A percentile compares a stretch with the other conserved stretches of the same genome.
Evolutionary conservation across 2,888 invertebrate species (phyloP).

Genomic region (Sarcophaga variegata): DNA sequence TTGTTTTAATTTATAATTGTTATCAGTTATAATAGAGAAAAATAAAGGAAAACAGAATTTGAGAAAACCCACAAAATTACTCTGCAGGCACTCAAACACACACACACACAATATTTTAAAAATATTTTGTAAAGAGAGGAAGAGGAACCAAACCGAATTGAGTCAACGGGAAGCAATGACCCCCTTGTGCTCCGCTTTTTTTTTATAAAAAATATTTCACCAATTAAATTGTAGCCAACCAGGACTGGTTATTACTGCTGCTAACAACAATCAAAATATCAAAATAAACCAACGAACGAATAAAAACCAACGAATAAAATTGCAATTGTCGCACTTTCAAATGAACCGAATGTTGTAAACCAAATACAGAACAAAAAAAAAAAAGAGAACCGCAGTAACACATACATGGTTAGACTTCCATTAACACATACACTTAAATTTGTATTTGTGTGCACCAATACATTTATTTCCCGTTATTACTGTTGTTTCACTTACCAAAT

Average conservation of each 20-base stretch:
- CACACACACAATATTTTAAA: too few species aligned
- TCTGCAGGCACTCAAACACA: too few species aligned
- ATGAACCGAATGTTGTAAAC: background rate
- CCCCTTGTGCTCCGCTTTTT: background rate
- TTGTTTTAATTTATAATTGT: too few species aligned
- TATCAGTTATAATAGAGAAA: too few species aligned
- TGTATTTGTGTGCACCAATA: background rate
- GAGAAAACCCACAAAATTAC: too few species aligned
- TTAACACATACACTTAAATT: background rate
- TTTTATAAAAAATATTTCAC: background rate
- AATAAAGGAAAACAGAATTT: too few species aligned
- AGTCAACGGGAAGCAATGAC: background rate
- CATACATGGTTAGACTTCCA: background rate
- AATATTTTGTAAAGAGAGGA: too few species aligned
- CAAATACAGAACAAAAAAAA: background rate
- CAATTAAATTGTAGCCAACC: background rate
- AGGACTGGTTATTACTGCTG: background rate
- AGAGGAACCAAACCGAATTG: too few species aligned
- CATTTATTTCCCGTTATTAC: too few species aligned
- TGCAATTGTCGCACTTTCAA: background rate
- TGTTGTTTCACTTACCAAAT: constrained; percentile 38
- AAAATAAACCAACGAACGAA: background rate
- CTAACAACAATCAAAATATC: background rate
- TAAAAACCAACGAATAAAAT: background rate
- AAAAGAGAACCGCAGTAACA: constrained; percentile 6